Evolutionary conservation across 2,113 vertebrate species (phyloP), one percentile per base, ranked within the genome.

Genomic region (Microcebus griseorufus): DNA sequence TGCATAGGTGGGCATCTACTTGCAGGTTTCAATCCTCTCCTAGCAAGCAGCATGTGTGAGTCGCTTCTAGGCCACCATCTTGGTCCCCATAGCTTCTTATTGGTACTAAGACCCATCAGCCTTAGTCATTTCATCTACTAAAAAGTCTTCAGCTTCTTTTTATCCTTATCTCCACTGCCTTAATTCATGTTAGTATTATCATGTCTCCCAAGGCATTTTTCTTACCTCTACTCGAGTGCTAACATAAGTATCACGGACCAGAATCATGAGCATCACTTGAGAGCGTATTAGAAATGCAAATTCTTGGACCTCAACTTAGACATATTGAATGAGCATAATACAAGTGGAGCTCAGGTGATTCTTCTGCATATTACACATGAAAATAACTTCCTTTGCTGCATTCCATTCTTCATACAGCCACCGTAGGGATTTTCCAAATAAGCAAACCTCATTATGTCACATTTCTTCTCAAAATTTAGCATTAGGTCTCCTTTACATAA

Each of bases 221-320:
- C 11, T 62, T 53, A 16, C 8, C 58, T 93, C 55, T 65, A 42
- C 10, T 67, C 25, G 42, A 62, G 42, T 70, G n/a, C 37, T 51
- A 88, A 94, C 9, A n/a, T 27, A 93, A 76, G 22, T 80, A 53
- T 48, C 48, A 83, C 27, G 79, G 20, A 39, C 34, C 42, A 75
- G 18, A 7, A 69, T 10, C 37, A 18, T 37, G 9, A 42, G 4
- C 23, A n/a, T 72, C 53, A 72, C 48, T 88, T 82, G 20, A 32
- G 29, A 51, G 18, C 17, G 23, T 62, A 78, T 32, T 39, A 87
- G 55, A 89, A 92, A 97, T 76, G 64, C 65, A 96, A 83, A 89
- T 79, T 78, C 10, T 45, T 37, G 12, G 18, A 2, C 32, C 23
- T 95, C 51, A 20, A 45, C 4, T 48, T 69, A 67, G 58, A 25